Base-by-base conservation (phyloP, 2,797 vertebrate genomes). In the Carapus acus region DNA sequence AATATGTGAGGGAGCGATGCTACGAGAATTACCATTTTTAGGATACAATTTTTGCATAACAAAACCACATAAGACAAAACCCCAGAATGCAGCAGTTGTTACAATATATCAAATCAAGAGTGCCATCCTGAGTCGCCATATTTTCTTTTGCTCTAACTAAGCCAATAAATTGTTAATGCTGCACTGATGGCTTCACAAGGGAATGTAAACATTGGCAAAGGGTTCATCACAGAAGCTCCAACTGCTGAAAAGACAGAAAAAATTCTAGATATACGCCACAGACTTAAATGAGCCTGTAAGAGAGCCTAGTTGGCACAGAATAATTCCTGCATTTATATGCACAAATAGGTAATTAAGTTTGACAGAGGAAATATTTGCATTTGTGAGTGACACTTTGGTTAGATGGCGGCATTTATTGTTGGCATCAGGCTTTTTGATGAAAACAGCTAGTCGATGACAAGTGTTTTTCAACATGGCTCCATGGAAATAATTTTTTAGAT, bases 261-360 rank as follows among this genome's bases (percentile, higher is more conserved):
- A 7, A 20, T 3, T 20, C 36, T 20, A 43, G 21, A 46, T 13
- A 48, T 34, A 48, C 17, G 29, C 36, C 45, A 15, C 19, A 31
- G 27, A 13, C 24, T 13, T 46, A 31, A 31, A 17, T 27, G 29
- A 27, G 45, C 27, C 4, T 34, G 31, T 33, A 29, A 48, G 31
- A 34, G 19, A 19, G 29, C 31, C 18, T 34, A n/a, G 45, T 21
- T 48, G 34, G 15, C 21, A 20, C 45, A 11, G 34, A 34, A 20
- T 36, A 45, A n/a, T 45, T 46, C 38, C 27, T n/a, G n/a, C 20
- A n/a, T n/a, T 38, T 42, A 21, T 22, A 20, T 42, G 20, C 18
- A 21, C 6, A 42, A 21, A 20, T 21, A 42, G 8, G 40, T 14
- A 17, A 21, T 6, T 15, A 42, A 13, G 20, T 42, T 22, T 42